Evolutionary conservation across 2,888 invertebrate species (phyloP), one percentile per base, ranked within the genome.

Genomic region (Hecatera dysodea): DNA sequence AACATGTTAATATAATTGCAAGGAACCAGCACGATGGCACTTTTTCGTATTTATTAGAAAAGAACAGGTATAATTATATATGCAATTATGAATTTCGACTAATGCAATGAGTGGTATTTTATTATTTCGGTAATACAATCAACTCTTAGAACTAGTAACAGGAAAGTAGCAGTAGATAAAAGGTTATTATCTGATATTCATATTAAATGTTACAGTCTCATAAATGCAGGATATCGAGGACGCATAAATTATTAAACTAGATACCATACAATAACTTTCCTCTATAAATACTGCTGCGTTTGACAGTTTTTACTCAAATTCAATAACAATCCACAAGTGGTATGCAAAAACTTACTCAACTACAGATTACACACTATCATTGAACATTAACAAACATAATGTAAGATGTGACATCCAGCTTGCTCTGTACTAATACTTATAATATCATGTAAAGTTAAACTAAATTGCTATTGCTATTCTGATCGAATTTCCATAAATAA

Each of bases 21-120:
- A 94, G 93, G 93, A 93, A 94, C 93, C 91, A 90, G 90, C 87
- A 89, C 88, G 86, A 94, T 93, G 94, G 93, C 94, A 94, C 93
- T 90, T 86, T 84, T 81, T 72, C 53, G 48, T 71, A 50, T 62
- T 82, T 80, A 50, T 69, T 59, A 80, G 29, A 68, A 74, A 74
- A 67, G 46, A 77, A 71, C 44, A 71, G 62, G 17, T 56, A 46
- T 59, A 62, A 52, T 46, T 57, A 46, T 42, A 48, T 68, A 70
- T 62, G 78, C 52, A 42, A 63, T 53, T 59, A 62, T 62, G 72
- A 71, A 75, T 78, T 78, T 78, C 39, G 52, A 74, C 66, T 61
- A 78, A 66, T 74, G 17, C 60, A 70, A 77, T 36, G 11, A 62
- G 60, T 57, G 29, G 55, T 71, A 63, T 33, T 65, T 60, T 66